Evolutionary conservation across 2,888 invertebrate species (phyloP).

Genomic region (Chesias legatella): DNA sequence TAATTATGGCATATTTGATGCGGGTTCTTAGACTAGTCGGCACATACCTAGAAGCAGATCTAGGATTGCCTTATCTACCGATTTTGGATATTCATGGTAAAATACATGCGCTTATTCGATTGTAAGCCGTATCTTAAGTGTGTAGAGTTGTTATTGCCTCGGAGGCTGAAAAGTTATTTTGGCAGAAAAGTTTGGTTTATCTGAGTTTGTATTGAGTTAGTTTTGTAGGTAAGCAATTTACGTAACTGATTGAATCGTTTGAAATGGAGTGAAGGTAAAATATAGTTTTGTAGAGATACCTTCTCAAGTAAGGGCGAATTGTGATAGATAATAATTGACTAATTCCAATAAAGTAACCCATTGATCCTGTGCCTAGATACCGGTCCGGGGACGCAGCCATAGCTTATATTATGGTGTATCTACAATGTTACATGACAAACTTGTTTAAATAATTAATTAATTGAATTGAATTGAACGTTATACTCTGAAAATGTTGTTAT

Average conservation of each 20-base stretch:
- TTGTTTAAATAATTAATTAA: too few relatives aligned
- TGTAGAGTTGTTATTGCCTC: conserved; percentile 1
- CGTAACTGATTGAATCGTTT: conserved; percentile 16
- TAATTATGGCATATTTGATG: background rate
- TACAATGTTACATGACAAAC: too few relatives aligned
- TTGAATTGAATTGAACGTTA: too few relatives aligned
- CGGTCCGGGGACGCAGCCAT: too few relatives aligned
- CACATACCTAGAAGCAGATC: conserved; percentile 11
- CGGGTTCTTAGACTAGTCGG: conserved; percentile 2
- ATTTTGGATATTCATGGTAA: conserved; percentile 32
- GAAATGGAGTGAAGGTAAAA: conserved; percentile 4
- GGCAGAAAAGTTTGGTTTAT: conserved; percentile 21
- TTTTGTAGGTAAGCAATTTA: conserved; percentile 13
- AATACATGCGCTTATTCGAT: conserved; percentile 1
- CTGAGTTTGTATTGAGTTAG: conserved; percentile 19
- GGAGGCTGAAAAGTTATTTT: conserved; percentile 7
- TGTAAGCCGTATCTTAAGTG: conserved; percentile 1
- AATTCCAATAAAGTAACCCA: too few relatives aligned
- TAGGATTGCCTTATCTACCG: conserved; percentile 28
- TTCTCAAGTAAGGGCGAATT: too few relatives aligned
- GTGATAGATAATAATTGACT: too few relatives aligned
- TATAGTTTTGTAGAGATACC: background rate
- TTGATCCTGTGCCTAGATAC: too few relatives aligned
- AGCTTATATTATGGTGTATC: too few relatives aligned
- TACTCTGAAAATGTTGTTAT: too few relatives aligned